phyloP scores from a whole-genome alignment of 2,113 vertebrate species.

The Puffinus mauretanicus region DNA sequence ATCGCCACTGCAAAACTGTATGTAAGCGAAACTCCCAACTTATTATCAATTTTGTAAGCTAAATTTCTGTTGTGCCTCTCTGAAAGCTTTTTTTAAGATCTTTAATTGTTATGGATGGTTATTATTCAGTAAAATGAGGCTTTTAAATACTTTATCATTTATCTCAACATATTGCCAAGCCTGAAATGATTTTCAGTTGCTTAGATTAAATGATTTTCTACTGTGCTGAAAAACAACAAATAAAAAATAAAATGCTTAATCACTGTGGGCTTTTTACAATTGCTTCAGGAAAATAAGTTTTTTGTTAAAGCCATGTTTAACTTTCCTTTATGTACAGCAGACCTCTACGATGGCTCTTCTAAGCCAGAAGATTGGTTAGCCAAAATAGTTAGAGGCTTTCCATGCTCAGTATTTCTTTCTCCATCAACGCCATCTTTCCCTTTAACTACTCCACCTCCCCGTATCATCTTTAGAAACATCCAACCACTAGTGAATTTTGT shows the following conservation, averaged over 20 bases:
- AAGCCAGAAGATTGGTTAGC: background rate
- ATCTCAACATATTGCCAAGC: background rate
- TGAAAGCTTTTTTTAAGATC: background rate
- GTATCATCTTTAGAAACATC: background rate
- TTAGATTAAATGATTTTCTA: slow-evolving; percentile 6
- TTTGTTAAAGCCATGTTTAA: background rate
- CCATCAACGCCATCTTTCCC: background rate
- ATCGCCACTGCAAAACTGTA: background rate
- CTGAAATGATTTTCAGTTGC: background rate
- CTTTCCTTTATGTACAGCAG: background rate
- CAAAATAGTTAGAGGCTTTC: background rate
- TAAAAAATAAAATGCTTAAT: background rate
- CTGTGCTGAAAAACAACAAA: background rate
- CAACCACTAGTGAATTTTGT: background rate
- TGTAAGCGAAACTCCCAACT: background rate
- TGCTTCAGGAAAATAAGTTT: background rate
- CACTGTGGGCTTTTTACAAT: background rate
- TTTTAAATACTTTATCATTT: slow-evolving; percentile 30
- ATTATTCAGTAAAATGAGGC: background rate
- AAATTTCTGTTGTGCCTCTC: background rate
- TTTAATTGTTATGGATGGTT: background rate
- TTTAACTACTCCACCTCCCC: background rate
- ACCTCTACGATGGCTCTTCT: background rate
- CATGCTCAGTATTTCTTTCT: background rate
- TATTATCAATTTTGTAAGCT: background rate